A percentile compares a stretch with the other conserved stretches of the same genome.
phyloP scores from a whole-genome alignment of 2,888 invertebrate species.

The Mesoligia furuncula region DNA sequence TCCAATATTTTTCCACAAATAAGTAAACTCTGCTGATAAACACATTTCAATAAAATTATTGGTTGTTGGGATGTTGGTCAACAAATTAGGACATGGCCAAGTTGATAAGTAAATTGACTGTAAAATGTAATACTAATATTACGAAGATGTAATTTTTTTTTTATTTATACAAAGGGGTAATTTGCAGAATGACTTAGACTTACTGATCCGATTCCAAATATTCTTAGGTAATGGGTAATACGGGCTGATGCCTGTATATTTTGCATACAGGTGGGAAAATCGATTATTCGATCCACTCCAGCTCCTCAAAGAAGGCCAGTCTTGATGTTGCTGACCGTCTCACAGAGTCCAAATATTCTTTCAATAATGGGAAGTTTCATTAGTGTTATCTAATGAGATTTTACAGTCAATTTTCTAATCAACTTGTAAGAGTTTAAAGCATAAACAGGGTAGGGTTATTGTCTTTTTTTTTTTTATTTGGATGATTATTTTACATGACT shows the following conservation, averaged over 20 bases:
- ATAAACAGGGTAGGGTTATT: not conserved
- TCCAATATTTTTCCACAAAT: not conserved
- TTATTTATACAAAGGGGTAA: not conserved
- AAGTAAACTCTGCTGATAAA: not conserved
- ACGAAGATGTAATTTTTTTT: not conserved
- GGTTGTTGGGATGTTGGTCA: not conserved
- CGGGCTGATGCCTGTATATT: no score
- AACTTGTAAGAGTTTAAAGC: not conserved
- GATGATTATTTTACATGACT: not conserved
- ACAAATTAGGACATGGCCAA: not conserved
- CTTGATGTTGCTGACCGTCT: no score
- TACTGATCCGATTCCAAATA: not conserved
- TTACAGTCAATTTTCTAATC: not conserved
- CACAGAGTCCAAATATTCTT: not conserved
- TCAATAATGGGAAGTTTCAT: not conserved
- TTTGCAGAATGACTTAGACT: not conserved
- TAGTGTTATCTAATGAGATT: not conserved
- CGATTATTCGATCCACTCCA: no score
- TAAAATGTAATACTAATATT: not conserved
- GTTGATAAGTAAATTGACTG: not conserved
- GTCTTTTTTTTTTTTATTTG: no score
- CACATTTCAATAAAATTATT: not conserved
- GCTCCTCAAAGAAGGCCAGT: no score
- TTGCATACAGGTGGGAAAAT: no score
- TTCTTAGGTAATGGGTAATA: no score